Evolutionary conservation across 2,113 vertebrate species (phyloP), one percentile per base, ranked within the genome.

Genomic region (Phalacrocorax carbo): DNA sequence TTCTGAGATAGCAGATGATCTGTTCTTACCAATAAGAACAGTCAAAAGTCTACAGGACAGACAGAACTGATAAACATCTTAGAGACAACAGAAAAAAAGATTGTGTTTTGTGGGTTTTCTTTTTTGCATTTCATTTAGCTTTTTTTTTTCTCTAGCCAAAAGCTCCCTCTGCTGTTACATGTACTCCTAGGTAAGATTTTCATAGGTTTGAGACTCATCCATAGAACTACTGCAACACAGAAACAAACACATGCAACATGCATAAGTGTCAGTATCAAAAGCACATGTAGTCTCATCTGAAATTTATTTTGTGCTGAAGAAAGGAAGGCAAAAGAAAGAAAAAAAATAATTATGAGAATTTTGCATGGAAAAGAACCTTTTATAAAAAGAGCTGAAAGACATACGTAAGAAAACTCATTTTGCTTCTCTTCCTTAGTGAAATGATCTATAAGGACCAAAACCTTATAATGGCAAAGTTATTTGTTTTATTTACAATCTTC

Each of bases 71-170:
- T 18, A 12, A 44, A n/a, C 49, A 22, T 52, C 68, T 89, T 32
- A 69, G 73, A 61, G 48, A 51, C 44, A 87, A 80, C 42, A 64
- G 18, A 90, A 34, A 21, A 21, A 55, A 81, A 81, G 70, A 19
- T 3, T 26, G 48, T 19, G 34, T 46, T 85, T 75, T 30, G 13
- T 23, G 26, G 26, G 1, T 0, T 2, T 0, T 0, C 1, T 0
- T 22, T 54, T 72, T 66, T 20, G 64, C 11, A 64, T 42, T 40
- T 68, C 22, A 60, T 72, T 52, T 48, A 54, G 48, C 16, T 30
- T 64, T 21, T 38, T 75, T 44, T 93, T 64, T 60, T 8, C 42
- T 30, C 46, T n/a, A 83, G 49, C 7, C 51, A 70, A 81, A 94
- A 54, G 36, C 80, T 86, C 85, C 54, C 44, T 83, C 69, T 93